Base-by-base conservation (phyloP, 2,113 vertebrate species). In the Hemicordylus capensis region DNA sequence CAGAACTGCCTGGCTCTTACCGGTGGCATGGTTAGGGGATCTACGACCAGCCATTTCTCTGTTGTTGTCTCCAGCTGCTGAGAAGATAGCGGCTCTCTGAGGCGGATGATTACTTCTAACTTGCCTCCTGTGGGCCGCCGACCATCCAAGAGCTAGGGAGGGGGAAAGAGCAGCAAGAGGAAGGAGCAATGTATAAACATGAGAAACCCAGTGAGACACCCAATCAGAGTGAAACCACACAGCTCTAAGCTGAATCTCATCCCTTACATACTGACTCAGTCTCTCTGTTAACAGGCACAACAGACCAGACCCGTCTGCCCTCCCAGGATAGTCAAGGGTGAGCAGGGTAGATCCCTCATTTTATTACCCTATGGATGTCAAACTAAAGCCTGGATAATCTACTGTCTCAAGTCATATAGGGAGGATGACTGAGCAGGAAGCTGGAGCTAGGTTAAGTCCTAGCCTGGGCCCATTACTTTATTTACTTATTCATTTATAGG, bases 31-130 rank as follows among this genome's bases (percentile, higher is more conserved):
- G 86, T 58, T 39, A 95, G 80, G 0, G 97, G 96, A 51, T 98
- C 96, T 0, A 99, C 92, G 66, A 98, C 96, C 78, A 98, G 94
- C 98, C 98, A 98, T 88, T 97, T 97, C 94, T 99, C 98, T 0
- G 97, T 98, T 6, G 94, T 93, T 0, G 95, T 95, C 89, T 98
- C 97, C 44, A 98, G 90, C 54, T 99, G 97, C 17, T 93, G 96
- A 6, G 97, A 96, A 0, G 96, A 95, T 67, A 98, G 92, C 0
- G 98, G 98, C 89, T 99, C 98, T 58, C 98, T 92, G 73, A 98
- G 96, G 81, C 97, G 96, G 54, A 98, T 97, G 66, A 94, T 95
- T 89, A 98, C 97, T 81, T 98, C 98, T 88, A 98, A 87, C 80
- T 97, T 96, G 0, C 98, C 98, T 12, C 98, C 98, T 0, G 98